phyloP scores from a whole-genome alignment of 2,888 invertebrate species.

The Meghimatium bilineatum region DNA sequence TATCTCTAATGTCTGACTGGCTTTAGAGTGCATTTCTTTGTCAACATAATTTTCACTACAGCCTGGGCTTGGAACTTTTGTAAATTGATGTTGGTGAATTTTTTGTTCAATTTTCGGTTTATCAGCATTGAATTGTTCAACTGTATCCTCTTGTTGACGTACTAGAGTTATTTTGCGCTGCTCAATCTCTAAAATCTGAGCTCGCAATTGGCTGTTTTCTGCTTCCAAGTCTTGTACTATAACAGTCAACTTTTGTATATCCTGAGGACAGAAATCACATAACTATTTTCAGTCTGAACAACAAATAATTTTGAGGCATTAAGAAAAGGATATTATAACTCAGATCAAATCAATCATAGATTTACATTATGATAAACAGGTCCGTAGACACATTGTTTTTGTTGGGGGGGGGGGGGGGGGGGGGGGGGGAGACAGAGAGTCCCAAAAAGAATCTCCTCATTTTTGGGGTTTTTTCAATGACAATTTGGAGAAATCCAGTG shows the following conservation, averaged over 20 bases:
- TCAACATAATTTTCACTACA: not conserved
- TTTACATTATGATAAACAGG: no score
- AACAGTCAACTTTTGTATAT: slow-evolving; percentile 13
- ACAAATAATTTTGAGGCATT: no score
- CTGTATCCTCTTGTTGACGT: slow-evolving; percentile 20
- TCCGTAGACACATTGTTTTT: no score
- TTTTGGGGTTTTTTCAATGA: no score
- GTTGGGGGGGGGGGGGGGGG: no score
- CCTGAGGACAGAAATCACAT: slow-evolving; percentile 4
- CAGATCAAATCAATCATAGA: no score
- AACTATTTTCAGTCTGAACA: no score
- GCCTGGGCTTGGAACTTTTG: not conserved
- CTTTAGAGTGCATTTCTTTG: slow-evolving; percentile 9
- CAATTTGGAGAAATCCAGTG: no score
- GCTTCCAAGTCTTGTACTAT: slow-evolving; percentile 28
- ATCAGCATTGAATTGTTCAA: not conserved
- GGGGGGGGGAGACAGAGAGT: no score
- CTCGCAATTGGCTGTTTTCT: slow-evolving; percentile 36
- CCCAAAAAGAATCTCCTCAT: no score
- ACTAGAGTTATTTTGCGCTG: slow-evolving; percentile 11
- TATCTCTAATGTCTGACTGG: slow-evolving; percentile 24
- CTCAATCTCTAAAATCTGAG: slow-evolving; percentile 33
- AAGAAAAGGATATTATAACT: no score
- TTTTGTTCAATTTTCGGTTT: slow-evolving; percentile 3
- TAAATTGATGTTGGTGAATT: not conserved